Evolutionary conservation across 2,888 invertebrate species (phyloP), one percentile per base, ranked within the genome.

Genomic region (Cinara cedri): DNA sequence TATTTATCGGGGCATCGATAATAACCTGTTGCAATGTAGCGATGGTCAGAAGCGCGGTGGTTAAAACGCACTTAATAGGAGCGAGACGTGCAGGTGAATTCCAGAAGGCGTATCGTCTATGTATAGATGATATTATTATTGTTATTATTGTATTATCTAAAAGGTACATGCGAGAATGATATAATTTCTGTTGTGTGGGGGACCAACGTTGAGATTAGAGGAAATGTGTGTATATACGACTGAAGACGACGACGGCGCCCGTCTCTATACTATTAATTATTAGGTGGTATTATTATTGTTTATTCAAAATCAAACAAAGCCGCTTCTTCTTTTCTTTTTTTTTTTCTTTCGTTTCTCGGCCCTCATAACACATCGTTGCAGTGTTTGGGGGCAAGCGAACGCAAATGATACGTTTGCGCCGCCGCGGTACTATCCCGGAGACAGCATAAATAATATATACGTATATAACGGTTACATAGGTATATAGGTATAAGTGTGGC

Each of bases 51-150:
- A n/a, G n/a, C 34, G 16, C 26, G 21, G 11, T 34, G 68, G 66
- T 19, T 34, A 68, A 26, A 26, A 24, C 8, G 26, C n/a, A 0
- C 57, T 26, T 46, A 34, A 51, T 34, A 19, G n/a, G 34, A 88
- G 89, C 89, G 88, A 89, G 14, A 4, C 14, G 49, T 51, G 16
- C 86, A 87, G 87, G 86, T 87, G 84, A 83, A 76, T 78, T 54
- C 74, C 66, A 72, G 54, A 65, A 65, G 65, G 65, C 65, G 75
- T 65, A 34, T 66, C 55, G 24, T 10, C n/a, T 16, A 16, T n/a
- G 4, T 55, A 19, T 13, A 74, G 6, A 63, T 16, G n/a, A 1
- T n/a, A n/a, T n/a, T n/a, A n/a, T n/a, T n/a, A n/a, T n/a, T n/a
- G n/a, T n/a, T n/a, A n/a, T n/a, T n/a, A n/a, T n/a, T n/a, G 63